Evolutionary conservation across 2,888 invertebrate species (phyloP), one percentile per base, ranked within the genome.

Genomic region (Idaea aversata): DNA sequence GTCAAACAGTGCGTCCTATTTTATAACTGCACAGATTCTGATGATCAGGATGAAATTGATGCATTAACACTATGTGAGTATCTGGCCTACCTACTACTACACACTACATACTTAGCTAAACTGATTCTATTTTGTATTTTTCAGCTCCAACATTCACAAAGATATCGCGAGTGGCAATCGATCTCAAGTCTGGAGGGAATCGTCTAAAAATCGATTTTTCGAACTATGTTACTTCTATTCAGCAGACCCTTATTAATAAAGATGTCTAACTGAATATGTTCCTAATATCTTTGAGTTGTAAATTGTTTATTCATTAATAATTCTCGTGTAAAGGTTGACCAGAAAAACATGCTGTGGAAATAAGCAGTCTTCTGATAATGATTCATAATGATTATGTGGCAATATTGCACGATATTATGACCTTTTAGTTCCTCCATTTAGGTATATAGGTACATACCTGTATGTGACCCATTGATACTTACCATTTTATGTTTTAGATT

Each of bases 1-100:
- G 93, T 95, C 7, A 94, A 94, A 73, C 95, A 95, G 74, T 96
- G 96, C 78, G 93, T 95, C 15, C 88, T 96, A 5, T 94, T 96
- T 79, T 93, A 93, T 70, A 93, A 93, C 73, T 91, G 92, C 70
- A 85, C 88, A 0, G 74, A 71, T 38, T 67, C 66, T 36, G 91
- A 93, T 57, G 93, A 93, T 61, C 88, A 84, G 72, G 90, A 90
- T 38, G 87, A 89, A 64, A 87, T 91, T 68, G 87, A 90, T 66
- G 81, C 89, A 16, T 84, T 93, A 71, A 91, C 88, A 76, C 82
- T 94, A 57, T 93, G 95, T 95, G 88, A 86, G 94, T 84, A 63
- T 35, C n/a, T 15, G n/a, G n/a, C 58, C 15, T 64, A 64, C 4
- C 13, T 15, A 34, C 7, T 57, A 58, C n/a, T 38, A 35, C 15